Evolutionary conservation across 2,888 invertebrate genomes (phyloP).

Genomic region (Drosophila limbata): DNA sequence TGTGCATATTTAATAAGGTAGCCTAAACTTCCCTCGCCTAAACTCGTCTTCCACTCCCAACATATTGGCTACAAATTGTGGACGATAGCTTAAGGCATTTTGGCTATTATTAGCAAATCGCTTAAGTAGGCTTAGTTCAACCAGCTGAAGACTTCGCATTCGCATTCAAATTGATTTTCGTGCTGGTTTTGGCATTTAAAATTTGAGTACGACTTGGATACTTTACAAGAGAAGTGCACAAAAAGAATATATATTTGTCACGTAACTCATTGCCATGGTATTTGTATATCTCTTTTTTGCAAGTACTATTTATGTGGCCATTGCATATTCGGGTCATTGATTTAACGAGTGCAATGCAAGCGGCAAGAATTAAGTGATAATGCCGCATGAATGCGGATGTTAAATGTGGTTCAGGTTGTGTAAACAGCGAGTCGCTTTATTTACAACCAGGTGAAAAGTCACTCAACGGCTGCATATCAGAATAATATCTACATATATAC

Average conservation of each 20-base stretch:
- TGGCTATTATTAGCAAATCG: conserved; percentile 65
- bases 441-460: conserved; percentile 27
- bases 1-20: conserved; percentile 75
- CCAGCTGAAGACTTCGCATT: conserved; percentile 29
- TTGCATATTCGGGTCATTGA: conserved; percentile 54
- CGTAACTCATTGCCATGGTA: conserved; percentile 31
- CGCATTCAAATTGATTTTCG: conserved; percentile 55
- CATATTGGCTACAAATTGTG: conserved; percentile 63
- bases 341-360: conserved; percentile 46
- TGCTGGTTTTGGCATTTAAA: conserved; percentile 57
- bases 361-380: conserved; percentile 50
- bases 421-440: conserved; percentile 22
- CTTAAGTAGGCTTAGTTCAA: conserved; percentile 44
- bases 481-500: background rate
- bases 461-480: conserved; percentile 4
- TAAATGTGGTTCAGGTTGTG: conserved; percentile 24
- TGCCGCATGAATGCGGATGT: conserved; percentile 28
- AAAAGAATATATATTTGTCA: conserved; percentile 3
- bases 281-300: conserved; percentile 6
- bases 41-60: conserved; percentile 12
- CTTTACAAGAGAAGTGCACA: background rate
- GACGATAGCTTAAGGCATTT: conserved; percentile 54
- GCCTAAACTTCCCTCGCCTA: background rate
- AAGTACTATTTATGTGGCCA: conserved; percentile 34
- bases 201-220: conserved; percentile 39